Percentiles rank a stretch among this genome's conserved stretches.
Evolutionary conservation across 1,140 invertebrate genomes (phyloP).

Genomic region (Tetramorium parvispinum): DNA sequence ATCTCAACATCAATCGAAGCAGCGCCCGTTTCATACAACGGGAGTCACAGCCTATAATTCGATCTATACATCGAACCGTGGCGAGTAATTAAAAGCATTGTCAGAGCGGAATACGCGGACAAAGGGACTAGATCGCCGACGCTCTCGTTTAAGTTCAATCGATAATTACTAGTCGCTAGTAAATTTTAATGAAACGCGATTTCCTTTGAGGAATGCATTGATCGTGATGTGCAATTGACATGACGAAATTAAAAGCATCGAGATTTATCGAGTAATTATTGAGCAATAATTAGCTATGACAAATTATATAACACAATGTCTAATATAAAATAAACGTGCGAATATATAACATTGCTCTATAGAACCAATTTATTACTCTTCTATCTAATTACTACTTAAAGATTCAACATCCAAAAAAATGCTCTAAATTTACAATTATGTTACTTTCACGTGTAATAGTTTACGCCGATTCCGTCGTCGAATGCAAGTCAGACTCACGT

Average conservation of each 20-base stretch:
- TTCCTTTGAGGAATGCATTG: constrained; percentile 23
- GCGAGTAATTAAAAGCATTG: constrained; percentile 73
- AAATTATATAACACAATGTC: constrained; percentile 18
- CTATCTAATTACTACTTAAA: not conserved
- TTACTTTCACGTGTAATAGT: not conserved
- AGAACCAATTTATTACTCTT: not conserved
- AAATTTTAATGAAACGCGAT: constrained; percentile 46
- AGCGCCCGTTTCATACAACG: constrained; percentile 6
- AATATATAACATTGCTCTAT: not conserved
- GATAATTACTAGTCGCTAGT: constrained; percentile 66
- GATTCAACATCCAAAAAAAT: not conserved
- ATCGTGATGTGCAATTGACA: not conserved
- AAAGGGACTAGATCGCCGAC: constrained; percentile 19
- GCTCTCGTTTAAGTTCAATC: constrained; percentile 35
- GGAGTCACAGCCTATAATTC: constrained; percentile 32
- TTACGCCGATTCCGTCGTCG: not conserved
- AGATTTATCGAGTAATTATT: not conserved
- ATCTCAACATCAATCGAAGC: constrained; percentile 38
- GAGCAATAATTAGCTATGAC: not conserved
- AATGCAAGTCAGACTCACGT: not conserved
- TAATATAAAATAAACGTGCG: not conserved
- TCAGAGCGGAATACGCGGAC: constrained; percentile 61
- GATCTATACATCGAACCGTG: constrained; percentile 42
- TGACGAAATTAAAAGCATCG: not conserved
- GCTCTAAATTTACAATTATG: not conserved